Conservation (phyloP, 2,888 invertebrate species). For the Chymomyza fuscimana region DNA sequence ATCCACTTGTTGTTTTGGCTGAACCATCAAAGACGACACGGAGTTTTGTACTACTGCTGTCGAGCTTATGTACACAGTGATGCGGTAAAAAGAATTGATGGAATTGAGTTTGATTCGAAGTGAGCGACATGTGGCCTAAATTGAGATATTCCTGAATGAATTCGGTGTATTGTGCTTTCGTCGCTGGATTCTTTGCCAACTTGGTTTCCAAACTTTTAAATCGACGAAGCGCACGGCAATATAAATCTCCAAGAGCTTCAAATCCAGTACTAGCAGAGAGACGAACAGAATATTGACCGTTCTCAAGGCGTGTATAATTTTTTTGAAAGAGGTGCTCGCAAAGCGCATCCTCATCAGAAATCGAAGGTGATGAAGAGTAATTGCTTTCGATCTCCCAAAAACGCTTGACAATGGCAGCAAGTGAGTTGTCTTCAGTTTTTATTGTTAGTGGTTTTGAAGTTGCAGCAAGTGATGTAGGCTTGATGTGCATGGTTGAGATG, state of each 20-base stretch:
- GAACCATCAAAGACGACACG: slow-evolving; percentile 2
- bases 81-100: neutral
- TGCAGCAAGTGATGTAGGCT: no score
- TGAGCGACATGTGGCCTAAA: neutral
- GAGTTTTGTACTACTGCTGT: neutral
- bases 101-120: no score
- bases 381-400: no score
- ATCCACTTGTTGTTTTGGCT: neutral
- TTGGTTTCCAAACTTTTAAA: neutral
- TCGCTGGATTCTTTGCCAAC: neutral
- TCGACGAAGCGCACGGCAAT: neutral
- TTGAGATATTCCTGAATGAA: neutral
- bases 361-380: no score
- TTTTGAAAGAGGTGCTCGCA: slow-evolving; percentile 21
- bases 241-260: neutral
- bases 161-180: neutral
- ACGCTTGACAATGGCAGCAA: no score
- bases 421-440: neutral
- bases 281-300: neutral
- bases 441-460: slow-evolving; percentile 13
- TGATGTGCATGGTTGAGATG: neutral
- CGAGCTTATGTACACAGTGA: neutral
- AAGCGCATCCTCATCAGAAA: slow-evolving; percentile 9
- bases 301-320: slow-evolving; percentile 7
- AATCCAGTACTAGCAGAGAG: neutral